Evolutionary conservation across 2,113 vertebrate species (phyloP).

Genomic region (Candoia aspera): DNA sequence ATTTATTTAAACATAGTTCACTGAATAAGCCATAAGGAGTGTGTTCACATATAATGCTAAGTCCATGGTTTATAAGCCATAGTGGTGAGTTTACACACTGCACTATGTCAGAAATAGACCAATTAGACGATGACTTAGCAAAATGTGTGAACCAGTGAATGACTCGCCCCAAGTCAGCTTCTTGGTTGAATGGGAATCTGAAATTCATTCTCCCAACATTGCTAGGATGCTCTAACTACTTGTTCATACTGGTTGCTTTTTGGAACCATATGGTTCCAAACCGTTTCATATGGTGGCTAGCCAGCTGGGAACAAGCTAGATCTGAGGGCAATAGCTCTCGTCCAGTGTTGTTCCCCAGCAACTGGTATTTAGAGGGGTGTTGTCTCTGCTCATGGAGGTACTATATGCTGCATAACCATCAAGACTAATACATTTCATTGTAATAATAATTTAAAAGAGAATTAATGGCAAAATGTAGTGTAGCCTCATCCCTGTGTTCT

Average conservation of each 20-base stretch:
- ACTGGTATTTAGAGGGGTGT: not conserved
- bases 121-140: not conserved
- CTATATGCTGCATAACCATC: not conserved
- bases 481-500: not conserved
- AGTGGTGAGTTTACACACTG: not conserved
- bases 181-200: not conserved
- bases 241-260: not conserved
- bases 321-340: not conserved
- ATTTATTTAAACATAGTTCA: not conserved
- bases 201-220: not conserved
- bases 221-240: not conserved
- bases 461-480: not conserved
- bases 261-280: not conserved
- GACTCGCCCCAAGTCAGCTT: not conserved
- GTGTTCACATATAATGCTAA: not conserved
- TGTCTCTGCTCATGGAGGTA: not conserved
- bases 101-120: not conserved
- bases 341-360: not conserved
- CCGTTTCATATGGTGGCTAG: not conserved
- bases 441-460: not conserved
- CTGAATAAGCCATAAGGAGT: not conserved
- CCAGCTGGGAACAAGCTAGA: not conserved
- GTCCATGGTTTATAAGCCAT: not conserved
- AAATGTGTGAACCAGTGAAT: not conserved
- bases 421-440: not conserved